Conservation (phyloP, 1,140 invertebrate species). For the Coelopa frigida region DNA sequence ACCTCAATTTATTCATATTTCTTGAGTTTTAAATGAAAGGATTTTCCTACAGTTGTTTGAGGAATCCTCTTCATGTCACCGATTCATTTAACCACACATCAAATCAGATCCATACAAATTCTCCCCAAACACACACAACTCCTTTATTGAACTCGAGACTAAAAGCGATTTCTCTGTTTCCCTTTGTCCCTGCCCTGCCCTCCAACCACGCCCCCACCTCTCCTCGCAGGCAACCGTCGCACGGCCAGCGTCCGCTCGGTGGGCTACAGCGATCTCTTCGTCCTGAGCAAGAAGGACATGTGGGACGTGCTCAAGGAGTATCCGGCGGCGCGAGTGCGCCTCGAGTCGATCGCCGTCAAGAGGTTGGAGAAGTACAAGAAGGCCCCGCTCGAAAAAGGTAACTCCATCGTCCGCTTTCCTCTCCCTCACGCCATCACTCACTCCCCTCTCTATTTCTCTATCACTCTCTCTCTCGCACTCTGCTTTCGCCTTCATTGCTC, state of each 20-base stretch:
- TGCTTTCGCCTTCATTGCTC: slow-evolving; percentile 34
- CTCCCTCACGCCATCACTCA: background rate
- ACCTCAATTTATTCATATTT: no score
- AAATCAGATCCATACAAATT: no score
- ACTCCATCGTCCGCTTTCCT: background rate
- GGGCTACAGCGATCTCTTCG: slow-evolving; percentile 97
- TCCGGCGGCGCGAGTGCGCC: slow-evolving; percentile 86
- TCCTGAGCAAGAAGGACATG: slow-evolving; percentile 98
- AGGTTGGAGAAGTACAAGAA: slow-evolving; percentile 93
- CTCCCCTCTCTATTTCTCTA: background rate
- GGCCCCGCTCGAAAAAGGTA: slow-evolving; percentile 85
- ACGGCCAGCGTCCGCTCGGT: slow-evolving; percentile 95
- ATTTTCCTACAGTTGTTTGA: no score
- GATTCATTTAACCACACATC: no score
- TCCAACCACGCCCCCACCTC: background rate
- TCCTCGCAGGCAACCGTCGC: slow-evolving; percentile 75
- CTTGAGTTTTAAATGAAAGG: no score
- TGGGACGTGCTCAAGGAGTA: slow-evolving; percentile 99
- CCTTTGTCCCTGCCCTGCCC: background rate
- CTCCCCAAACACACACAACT: no score
- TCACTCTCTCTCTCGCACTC: no score
- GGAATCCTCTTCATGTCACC: no score
- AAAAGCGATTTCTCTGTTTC: background rate
- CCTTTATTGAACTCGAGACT: no score
- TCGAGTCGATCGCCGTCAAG: slow-evolving; percentile 97